These are phyloP conservation scores for Tortricodes alternella DNA, from an alignment of 2,888 invertebrate species.

Conservation along the genomic window DNA sequence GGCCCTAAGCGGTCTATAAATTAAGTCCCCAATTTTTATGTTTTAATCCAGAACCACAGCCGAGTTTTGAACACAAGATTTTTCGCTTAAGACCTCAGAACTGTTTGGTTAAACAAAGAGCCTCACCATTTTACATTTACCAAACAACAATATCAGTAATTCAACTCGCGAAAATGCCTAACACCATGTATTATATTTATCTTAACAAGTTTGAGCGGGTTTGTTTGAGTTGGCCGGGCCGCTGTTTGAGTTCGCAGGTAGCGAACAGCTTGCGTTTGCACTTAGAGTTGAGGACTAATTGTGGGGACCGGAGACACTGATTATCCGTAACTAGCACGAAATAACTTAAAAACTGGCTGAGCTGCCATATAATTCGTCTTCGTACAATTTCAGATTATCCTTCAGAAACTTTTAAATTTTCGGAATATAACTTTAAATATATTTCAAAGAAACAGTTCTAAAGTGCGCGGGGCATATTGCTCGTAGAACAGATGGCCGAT, in stretches of 20 bases:
- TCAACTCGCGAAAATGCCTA: neutral
- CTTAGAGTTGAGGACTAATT: neutral
- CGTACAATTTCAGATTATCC: too few species aligned
- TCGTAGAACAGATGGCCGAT: too few species aligned
- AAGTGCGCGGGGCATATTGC: too few species aligned
- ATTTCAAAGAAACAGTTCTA: too few species aligned
- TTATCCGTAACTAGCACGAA: neutral
- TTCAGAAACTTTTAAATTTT: too few species aligned
- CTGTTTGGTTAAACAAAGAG: neutral
- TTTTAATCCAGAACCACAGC: too few species aligned
- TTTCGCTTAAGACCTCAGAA: too few species aligned
- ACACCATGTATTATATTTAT: neutral
- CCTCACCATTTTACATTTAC: neutral
- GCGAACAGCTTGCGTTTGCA: conserved; percentile 1
- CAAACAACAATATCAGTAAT: neutral
- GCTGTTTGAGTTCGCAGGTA: conserved; percentile 1
- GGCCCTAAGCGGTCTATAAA: too few species aligned
- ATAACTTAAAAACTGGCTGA: neutral
- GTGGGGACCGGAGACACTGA: neutral
- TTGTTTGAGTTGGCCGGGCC: conserved; percentile 1
- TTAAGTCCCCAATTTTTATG: too few species aligned
- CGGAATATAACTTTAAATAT: too few species aligned
- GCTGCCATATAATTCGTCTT: too few species aligned
- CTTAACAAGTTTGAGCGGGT: conserved; percentile 1
- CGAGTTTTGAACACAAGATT: too few species aligned